A percentile compares a stretch with the other conserved stretches of the same genome.
Conservation (phyloP, 2,888 invertebrate genomes). For the Oeneis ivallda region DNA sequence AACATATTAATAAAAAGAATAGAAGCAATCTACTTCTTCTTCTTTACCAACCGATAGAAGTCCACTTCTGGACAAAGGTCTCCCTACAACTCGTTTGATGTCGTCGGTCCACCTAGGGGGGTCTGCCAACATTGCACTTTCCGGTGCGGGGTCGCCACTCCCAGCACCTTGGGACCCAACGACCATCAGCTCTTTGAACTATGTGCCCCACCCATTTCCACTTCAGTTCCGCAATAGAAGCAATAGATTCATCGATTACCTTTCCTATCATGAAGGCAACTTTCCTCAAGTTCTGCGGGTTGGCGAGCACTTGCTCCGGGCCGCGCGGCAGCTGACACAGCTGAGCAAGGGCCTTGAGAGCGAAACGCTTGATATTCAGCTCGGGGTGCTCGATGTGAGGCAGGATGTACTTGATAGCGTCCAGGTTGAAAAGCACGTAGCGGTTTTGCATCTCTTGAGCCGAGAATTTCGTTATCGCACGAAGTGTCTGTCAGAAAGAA, state of each 20-base stretch:
- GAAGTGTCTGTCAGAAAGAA: conserved; percentile 56
- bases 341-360: conserved; percentile 77
- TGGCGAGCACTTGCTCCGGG: conserved; percentile 67
- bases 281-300: conserved; percentile 63
- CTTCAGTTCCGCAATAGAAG: no score
- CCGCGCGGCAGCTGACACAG: conserved; percentile 73
- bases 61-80: no score
- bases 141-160: no score
- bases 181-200: no score
- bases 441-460: conserved; percentile 70
- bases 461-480: conserved; percentile 72
- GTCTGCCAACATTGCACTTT: no score
- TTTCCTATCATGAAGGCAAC: conserved; percentile 66
- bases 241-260: conserved; percentile 26
- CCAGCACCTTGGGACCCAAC: no score
- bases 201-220: no score
- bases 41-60: no score
- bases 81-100: no score
- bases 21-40: no score
- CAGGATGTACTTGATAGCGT: conserved; percentile 63
- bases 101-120: no score
- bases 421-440: conserved; percentile 54
- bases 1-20: no score
- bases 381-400: conserved; percentile 66
- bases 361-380: conserved; percentile 72